Evolutionary conservation across 1,140 invertebrate species (phyloP), one percentile per base, ranked within the genome.

Genomic region (Drosophila rhopaloa): DNA sequence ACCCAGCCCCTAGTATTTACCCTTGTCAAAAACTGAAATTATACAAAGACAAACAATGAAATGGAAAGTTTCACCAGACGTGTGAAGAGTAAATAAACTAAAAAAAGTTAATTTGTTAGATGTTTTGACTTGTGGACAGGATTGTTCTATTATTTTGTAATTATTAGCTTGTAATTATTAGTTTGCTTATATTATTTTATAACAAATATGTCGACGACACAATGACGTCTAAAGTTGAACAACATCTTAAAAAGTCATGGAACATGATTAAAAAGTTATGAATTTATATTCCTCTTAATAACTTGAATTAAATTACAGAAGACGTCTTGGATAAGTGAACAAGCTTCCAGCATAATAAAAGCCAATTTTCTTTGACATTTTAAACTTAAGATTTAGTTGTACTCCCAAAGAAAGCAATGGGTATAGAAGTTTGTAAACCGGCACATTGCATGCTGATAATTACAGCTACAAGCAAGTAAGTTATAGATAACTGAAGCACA

Each of bases 61-160:
- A 63, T 63, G 70, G 70, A 75, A 75, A 75, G 70, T 75, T 75
- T 50, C 46, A 19, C 19, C n/a, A 35, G 6, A 29, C 24, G 47
- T 32, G 65, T 40, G 60, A 68, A 68, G 32, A 53, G 61, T 66
- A 75, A 61, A 56, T 47, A 71, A n/a, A 47, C 4, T n/a, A 32
- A n/a, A 66, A 63, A 35, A 11, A 13, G 27, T 19, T n/a, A 59
- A 66, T 53, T 47, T 68, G 65, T 53, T 68, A 32, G 14, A 13
- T 37, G 14, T 19, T 53, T 9, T 29, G 10, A 9, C 38, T 53
- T 46, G 29, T 66, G 19, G 32, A 24, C 61, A 46, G 29, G 38
- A 66, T 54, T 32, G 9, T 13, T 10, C 48, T 19, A 46, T 11
- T 38, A 9, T 27, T 27, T 24, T 24, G 24, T 24, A 24, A 24